A percentile compares a stretch with the other conserved stretches of the same genome.
phyloP scores from a whole-genome alignment of 1,140 invertebrate genomes.

The Trichoplusia ni region DNA sequence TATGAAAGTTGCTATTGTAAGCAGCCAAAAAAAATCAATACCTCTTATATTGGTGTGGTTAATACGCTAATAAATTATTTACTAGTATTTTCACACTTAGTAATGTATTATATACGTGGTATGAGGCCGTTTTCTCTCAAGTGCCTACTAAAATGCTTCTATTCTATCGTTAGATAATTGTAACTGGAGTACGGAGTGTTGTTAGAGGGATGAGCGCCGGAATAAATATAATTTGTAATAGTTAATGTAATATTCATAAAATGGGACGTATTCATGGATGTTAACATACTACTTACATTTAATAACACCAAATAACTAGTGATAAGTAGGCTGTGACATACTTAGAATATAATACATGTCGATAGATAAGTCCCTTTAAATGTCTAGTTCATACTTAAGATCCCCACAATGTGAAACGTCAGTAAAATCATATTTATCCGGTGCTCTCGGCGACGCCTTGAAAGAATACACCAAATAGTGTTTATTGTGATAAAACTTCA shows the following conservation, averaged over 20 bases:
- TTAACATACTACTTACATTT: conserved; percentile 15
- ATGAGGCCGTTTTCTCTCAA: conserved; percentile 39
- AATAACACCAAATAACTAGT: conserved; percentile 21
- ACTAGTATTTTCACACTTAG: not conserved
- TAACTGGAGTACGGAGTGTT: conserved; percentile 30
- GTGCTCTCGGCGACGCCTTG: conserved; percentile 38
- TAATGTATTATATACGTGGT: conserved; percentile 17
- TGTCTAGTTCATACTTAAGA: not conserved
- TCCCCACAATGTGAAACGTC: not conserved
- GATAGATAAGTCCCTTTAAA: not conserved
- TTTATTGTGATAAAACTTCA: conserved; percentile 39
- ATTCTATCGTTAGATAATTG: conserved; percentile 44
- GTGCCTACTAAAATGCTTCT: conserved; percentile 50
- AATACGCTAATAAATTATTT: conserved; percentile 17
- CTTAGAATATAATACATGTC: conserved; percentile 12
- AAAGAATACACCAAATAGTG: conserved; percentile 45
- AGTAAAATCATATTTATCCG: conserved; percentile 1
- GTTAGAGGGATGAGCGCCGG: conserved; percentile 31
- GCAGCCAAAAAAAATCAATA: conserved; percentile 10
- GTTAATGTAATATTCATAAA: not conserved
- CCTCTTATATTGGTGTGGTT: conserved; percentile 17
- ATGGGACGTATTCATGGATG: conserved; percentile 7
- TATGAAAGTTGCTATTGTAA: conserved; percentile 11
- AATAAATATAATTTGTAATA: conserved; percentile 3
- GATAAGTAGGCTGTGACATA: conserved; percentile 25